phyloP scores from a whole-genome alignment of 30 jellyfish, hydroid and myxozoan species.

The Hydra vulgaris region DNA sequence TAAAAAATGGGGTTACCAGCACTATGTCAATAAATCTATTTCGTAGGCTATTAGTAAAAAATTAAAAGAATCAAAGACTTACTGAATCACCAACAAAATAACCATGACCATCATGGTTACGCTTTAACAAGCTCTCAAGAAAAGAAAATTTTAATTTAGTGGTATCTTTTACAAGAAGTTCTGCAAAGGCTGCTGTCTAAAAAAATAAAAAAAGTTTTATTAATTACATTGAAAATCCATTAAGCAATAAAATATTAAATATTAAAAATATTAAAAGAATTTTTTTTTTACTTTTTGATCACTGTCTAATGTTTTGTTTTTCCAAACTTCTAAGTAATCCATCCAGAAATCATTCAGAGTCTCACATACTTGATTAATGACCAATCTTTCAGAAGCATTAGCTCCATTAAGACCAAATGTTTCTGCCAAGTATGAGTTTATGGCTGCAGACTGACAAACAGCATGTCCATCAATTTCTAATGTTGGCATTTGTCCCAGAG shows the following conservation, averaged over 20 bases:
- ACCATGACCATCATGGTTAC: constrained; percentile 14
- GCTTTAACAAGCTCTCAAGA: constrained; percentile 10
- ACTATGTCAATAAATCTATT: no score
- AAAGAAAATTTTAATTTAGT: not conserved
- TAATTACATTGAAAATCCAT: no score
- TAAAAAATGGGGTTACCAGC: no score
- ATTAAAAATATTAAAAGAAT: no score
- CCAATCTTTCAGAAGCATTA: not conserved
- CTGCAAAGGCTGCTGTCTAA: not conserved
- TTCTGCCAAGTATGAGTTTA: not conserved
- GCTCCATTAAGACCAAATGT: not conserved
- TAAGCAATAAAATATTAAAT: no score
- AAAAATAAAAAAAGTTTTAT: no score
- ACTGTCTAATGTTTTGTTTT: not conserved
- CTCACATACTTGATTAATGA: not conserved
- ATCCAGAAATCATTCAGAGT: not conserved
- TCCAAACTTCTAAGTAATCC: not conserved
- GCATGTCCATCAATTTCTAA: not conserved
- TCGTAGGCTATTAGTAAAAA: no score
- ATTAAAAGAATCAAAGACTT: no score
- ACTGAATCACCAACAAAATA: constrained; percentile 26
- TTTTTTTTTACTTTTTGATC: not conserved
- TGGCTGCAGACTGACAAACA: not conserved
- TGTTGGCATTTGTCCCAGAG: constrained; percentile 1
- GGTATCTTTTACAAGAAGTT: not conserved